A percentile compares a stretch with the other conserved stretches of the same genome.
phyloP scores from a whole-genome alignment of 1,140 invertebrate species.

The Marisa cornuarietis region DNA sequence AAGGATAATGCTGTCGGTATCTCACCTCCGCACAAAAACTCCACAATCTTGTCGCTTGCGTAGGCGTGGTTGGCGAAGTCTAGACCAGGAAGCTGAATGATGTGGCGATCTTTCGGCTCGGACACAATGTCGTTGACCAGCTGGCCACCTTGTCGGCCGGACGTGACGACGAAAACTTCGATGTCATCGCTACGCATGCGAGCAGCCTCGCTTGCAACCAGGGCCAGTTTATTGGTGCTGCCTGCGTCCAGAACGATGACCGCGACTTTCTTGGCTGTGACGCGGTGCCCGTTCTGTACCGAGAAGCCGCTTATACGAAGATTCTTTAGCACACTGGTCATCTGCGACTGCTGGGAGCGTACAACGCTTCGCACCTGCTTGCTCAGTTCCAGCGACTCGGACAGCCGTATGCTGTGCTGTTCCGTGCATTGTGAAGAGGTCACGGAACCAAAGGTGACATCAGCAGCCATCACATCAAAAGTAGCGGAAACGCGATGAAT shows the following conservation, averaged over 20 bases:
- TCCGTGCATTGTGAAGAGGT: slow-evolving; percentile 7
- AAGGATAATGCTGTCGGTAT: neutral
- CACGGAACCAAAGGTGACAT: slow-evolving; percentile 10
- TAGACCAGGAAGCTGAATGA: slow-evolving; percentile 5
- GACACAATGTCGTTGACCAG: slow-evolving; percentile 11
- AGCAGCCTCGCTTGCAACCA: slow-evolving; percentile 6
- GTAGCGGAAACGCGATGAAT: slow-evolving; percentile 12
- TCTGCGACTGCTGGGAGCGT: neutral
- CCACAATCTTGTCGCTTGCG: slow-evolving; percentile 12
- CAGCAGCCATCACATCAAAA: neutral
- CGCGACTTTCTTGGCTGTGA: slow-evolving; percentile 11
- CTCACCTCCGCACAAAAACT: slow-evolving; percentile 1
- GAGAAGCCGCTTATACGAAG: slow-evolving; percentile 12
- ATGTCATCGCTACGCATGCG: slow-evolving; percentile 18
- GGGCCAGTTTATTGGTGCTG: slow-evolving; percentile 14
- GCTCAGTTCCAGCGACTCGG: neutral
- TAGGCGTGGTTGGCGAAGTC: slow-evolving; percentile 18
- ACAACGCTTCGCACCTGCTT: slow-evolving; percentile 1
- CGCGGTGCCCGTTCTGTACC: slow-evolving; percentile 8
- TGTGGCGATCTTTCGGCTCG: slow-evolving; percentile 4
- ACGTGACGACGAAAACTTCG: slow-evolving; percentile 18
- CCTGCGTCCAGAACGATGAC: slow-evolving; percentile 3
- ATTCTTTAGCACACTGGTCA: slow-evolving; percentile 4
- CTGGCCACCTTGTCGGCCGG: slow-evolving; percentile 16
- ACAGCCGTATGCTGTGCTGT: neutral